Evolutionary conservation across 2,797 vertebrate species (phyloP), one percentile per base, ranked within the genome.

Genomic region (Fistularia commersonii): DNA sequence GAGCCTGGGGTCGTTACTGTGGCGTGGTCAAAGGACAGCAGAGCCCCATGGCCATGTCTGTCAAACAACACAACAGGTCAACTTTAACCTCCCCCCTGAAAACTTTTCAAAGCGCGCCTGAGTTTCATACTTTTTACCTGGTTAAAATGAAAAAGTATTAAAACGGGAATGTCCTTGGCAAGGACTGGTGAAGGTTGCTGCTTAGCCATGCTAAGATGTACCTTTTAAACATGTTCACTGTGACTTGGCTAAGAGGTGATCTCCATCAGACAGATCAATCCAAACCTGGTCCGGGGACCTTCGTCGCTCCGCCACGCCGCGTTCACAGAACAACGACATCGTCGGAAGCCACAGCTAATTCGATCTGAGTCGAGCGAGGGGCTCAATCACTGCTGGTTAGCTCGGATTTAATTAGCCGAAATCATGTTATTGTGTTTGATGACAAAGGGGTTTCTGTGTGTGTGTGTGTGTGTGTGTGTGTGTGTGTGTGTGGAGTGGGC

Each of bases 341-440:
- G 69, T 82, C 68, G 79, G 73, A 76, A 75, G 78, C 64, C 77
- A 59, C 77, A 57, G 72, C 74, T 88, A 83, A 90, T 88, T 89
- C 80, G 81, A 89, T 88, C 84, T 81, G 72, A 83, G 74, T 67
- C 62, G 83, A 87, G 88, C 76, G 77, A 70, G 74, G 75, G 76
- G 77, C 75, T 89, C 86, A 78, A 84, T 86, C 81, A 82, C 77
- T 77, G 83, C 80, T 84, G 79, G 84, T 90, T 83, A 87, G 82
- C 77, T 78, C 58, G 70, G 80, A 88, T 88, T 88, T 89, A 90
- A 91, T 91, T 83, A 90, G 88, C 79, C 77, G 54, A 87, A 89
- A 90, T 90, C 44, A 54, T 66, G 82, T 91, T 87, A 90, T 89
- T 89, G 84, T 89, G 75, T 81, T 80, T 76, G 86, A 90, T 82